Evolutionary conservation across 2,888 invertebrate genomes (phyloP).

Genomic region (Tridacna gigas): DNA sequence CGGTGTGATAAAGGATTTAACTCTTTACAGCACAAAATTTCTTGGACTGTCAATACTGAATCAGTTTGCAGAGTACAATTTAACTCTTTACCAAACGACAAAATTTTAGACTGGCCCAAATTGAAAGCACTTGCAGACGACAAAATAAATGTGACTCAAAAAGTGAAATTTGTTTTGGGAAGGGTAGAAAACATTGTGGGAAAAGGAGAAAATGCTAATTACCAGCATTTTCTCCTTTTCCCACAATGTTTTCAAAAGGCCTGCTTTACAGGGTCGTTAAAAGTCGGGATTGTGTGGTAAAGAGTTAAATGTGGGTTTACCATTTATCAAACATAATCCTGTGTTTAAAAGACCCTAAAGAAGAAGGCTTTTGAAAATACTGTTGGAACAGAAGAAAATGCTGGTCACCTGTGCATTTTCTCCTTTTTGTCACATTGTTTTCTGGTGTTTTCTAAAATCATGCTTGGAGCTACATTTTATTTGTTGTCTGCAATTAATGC

Average conservation of each 20-base stretch:
- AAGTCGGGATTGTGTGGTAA: not conserved
- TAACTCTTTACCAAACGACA: not conserved
- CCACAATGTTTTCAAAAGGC: not conserved
- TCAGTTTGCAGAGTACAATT: too few relatives aligned
- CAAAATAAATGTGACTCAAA: not conserved
- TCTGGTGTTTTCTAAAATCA: too few relatives aligned
- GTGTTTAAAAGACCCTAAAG: not conserved
- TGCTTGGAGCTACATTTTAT: too few relatives aligned
- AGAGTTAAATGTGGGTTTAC: not conserved
- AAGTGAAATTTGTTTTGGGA: not conserved
- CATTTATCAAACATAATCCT: not conserved
- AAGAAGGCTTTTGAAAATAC: not conserved
- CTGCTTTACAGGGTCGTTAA: not conserved
- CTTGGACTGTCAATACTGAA: too few relatives aligned
- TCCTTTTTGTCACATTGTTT: not conserved
- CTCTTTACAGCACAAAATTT: too few relatives aligned
- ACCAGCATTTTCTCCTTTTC: not conserved
- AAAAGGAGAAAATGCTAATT: not conserved
- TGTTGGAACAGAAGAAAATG: not conserved
- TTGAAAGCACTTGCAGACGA: not conserved
- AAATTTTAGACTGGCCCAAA: not conserved
- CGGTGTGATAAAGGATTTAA: too few relatives aligned
- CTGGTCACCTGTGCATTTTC: not conserved
- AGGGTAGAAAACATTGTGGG: not conserved
- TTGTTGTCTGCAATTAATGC: too few relatives aligned